Evolutionary conservation across 1,140 invertebrate genomes (phyloP), one percentile per base, ranked within the genome.

Genomic region (Cherax quadricarinatus): DNA sequence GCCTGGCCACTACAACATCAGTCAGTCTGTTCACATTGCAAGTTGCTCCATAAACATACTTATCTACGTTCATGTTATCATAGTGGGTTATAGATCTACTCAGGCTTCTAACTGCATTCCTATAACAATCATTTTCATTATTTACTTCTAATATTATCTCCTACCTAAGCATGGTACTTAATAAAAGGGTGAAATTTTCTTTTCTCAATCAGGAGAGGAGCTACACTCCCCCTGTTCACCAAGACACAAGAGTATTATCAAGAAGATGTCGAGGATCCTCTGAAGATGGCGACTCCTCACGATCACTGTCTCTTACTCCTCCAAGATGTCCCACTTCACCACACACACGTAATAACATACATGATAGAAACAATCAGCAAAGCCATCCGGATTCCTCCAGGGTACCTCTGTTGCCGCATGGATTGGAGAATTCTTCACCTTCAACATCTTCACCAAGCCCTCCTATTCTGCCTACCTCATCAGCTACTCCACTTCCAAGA

Each of bases 281-380:
- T 24, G 79, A 66, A 18, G 89, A 80, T 49, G 86, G 66, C n/a
- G 86, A 79, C 12, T 92, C 86, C 4, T 88, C 91, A 7, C n/a
- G 66, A 57, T 87, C 90, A 14, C 83, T 91, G 57, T 91, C 90
- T 81, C 78, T 91, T 24, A 91, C 90, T 49, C 87, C 87, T 18
- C 86, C 86, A 49, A 86, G 85, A 86, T 49, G 70, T 51, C 89
- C 84, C 53, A 30, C 90, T 18, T 66, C 84, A 24, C 90, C 90
- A 18, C 73, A 85, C 60, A 57, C 86, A 18, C 66, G n/a, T 48
- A 81, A 80, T 62, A 81, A 80, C 53, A 57, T 81, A 24, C 51
- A 73, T 49, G 66, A 78, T 18, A 80, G 79, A 62, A 78, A 16
- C 53, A 30, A 16, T n/a, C 84, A 87, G 57, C 48, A 70, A 49